A percentile compares a stretch with the other conserved stretches of the same genome.
These are phyloP conservation scores for Indicator maculatus DNA, from an alignment of 2,113 vertebrate genomes.

Conservation along the genomic window DNA sequence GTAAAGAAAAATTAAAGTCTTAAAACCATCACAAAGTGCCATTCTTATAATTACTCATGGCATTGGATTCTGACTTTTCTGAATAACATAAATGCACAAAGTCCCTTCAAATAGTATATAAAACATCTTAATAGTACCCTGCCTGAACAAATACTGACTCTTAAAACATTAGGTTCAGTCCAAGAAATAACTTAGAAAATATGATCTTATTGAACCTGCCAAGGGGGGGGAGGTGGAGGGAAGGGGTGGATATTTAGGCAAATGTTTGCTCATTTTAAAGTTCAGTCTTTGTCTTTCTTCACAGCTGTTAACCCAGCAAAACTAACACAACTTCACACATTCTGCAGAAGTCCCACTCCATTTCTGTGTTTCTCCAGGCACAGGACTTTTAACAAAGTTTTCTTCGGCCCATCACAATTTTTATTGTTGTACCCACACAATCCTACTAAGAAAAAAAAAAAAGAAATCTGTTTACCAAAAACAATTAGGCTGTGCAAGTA, in stretches of 20 bases:
- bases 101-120: background rate
- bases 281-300: background rate
- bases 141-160: background rate
- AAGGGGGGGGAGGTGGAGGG: background rate
- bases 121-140: background rate
- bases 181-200: background rate
- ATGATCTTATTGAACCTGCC: background rate
- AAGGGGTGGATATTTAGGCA: background rate
- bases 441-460: background rate
- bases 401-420: background rate
- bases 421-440: background rate
- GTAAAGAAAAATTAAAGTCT: no score
- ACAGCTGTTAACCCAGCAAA: background rate
- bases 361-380: background rate
- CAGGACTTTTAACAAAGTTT: background rate
- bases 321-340: accelerated
- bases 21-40: background rate
- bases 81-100: background rate
- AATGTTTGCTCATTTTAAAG: background rate
- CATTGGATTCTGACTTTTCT: background rate
- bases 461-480: background rate
- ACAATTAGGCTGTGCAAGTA: background rate
- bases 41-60: background rate
- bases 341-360: background rate
- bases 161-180: background rate